A percentile compares a stretch with the other conserved stretches of the same genome.
These are phyloP conservation scores for Empis livida DNA, from an alignment of 2,888 invertebrate genomes.

Conservation along the genomic window DNA sequence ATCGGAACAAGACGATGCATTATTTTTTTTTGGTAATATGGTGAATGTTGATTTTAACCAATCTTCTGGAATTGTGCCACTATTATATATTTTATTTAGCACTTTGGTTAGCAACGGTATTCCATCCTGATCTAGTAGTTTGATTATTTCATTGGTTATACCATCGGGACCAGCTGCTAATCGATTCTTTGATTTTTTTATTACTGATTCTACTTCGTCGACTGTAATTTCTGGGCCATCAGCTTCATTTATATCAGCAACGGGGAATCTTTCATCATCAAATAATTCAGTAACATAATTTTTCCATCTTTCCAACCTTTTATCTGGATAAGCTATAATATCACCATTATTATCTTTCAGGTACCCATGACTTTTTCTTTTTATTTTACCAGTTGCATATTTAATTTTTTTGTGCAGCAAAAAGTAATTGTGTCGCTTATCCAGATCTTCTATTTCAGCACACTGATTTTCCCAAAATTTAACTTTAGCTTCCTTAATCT, in stretches of 20 bases:
- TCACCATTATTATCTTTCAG: neutral
- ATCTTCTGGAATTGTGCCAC: neutral
- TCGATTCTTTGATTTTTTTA: neutral
- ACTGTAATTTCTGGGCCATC: neutral
- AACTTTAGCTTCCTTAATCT: too few species aligned
- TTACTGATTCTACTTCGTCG: neutral
- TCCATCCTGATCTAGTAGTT: neutral
- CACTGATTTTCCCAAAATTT: neutral
- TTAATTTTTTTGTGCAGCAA: neutral
- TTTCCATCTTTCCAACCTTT: neutral
- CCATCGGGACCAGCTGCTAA: neutral
- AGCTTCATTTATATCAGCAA: neutral
- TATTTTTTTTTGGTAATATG: too few species aligned
- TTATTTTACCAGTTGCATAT: neutral
- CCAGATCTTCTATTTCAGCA: neutral
- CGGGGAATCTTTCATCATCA: neutral
- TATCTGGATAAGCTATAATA: neutral
- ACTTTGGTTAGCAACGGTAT: neutral
- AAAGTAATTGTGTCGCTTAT: neutral
- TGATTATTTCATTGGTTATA: neutral
- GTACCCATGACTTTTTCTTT: neutral
- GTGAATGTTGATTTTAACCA: neutral
- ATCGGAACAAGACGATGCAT: too few species aligned
- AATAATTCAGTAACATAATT: neutral
- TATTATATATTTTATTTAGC: neutral